Evolutionary conservation across 1,140 invertebrate genomes (phyloP).

Genomic region (Macrobrachium nipponense): DNA sequence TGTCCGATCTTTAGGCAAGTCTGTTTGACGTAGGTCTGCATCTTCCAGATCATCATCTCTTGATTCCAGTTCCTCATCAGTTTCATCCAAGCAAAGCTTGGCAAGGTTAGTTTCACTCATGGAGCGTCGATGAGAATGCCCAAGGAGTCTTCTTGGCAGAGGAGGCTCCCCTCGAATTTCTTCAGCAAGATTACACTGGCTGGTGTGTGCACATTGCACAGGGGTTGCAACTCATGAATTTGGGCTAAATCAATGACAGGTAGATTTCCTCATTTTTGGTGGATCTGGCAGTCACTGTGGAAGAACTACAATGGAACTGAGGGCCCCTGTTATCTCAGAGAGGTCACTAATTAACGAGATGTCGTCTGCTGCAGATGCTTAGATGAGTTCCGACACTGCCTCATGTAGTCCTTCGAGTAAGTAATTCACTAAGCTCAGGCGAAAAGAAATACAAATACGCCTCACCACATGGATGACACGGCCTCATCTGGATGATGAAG

Average conservation of each 20-base stretch:
- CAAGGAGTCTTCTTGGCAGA: conserved; percentile 49
- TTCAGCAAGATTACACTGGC: conserved; percentile 54
- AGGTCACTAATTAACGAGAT: conserved; percentile 62
- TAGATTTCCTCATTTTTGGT: conserved; percentile 62
- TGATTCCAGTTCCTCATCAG: conserved; percentile 62
- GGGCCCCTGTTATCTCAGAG: conserved; percentile 61
- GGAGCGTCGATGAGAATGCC: conserved; percentile 59
- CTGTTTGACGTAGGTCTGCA: conserved; percentile 58
- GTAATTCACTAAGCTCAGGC: conserved; percentile 58
- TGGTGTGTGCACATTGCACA: conserved; percentile 51
- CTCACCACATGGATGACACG: conserved; percentile 62
- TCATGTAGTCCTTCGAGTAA: conserved; percentile 63
- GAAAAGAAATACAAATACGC: conserved; percentile 63
- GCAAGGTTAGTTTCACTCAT: conserved; percentile 64
- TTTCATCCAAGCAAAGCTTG: conserved; percentile 63
- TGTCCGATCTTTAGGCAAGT: conserved; percentile 62
- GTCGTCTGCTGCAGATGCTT: conserved; percentile 56
- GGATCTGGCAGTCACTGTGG: conserved; percentile 57
- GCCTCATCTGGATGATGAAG: conserved; percentile 62
- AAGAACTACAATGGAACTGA: conserved; percentile 59
- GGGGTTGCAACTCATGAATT: conserved; percentile 49
- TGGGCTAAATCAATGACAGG: conserved; percentile 62
- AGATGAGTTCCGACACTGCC: conserved; percentile 61
- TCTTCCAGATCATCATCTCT: conserved; percentile 63
- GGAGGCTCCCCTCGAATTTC: conserved; percentile 45